Evolutionary conservation across 2,797 vertebrate genomes (phyloP), one percentile per base, ranked within the genome.

Genomic region (Rhynchotus rufescens): DNA sequence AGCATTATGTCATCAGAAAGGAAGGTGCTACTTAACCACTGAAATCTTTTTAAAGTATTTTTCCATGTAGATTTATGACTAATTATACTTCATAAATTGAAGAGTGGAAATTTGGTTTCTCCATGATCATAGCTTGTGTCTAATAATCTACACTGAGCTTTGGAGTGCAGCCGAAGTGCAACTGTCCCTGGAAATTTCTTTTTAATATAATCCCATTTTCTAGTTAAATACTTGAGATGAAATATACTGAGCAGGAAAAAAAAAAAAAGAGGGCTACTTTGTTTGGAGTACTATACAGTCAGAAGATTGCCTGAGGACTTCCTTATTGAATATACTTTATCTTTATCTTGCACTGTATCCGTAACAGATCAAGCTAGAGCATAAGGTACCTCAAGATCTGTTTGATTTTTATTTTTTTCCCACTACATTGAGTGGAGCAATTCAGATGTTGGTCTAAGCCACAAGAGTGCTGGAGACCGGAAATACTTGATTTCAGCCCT

Each of bases 401-500:
- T 95, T 93, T 95, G 64, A 44, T 90, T 93, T 93, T 65, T 52
- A 38, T 61, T 54, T 61, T 73, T 71, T 25, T 22, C 17, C 12
- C 80, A 0, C 67, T 84, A 81, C 88, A 71, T 30, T 75, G 40
- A 65, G 85, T 86, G 90, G 82, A 87, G 52, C 74, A 86, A 89
- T 92, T 90, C 86, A 81, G 90, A 77, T 95, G 92, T 95, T 94
- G n/a, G 86, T 89, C 57, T 93, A 94, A 91, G 80, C 73, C 74
- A 92, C 61, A 88, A 93, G 88, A 82, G 92, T 89, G 88, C 82
- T 84, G 71, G 92, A 94, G 90, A 93, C 82, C 68, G 86, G 96
- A 96, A 96, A 94, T 89, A 94, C 83, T 90, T 89, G 80, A 95
- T 95, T 95, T 95, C 90, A 88, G 80, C 81, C 74, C 88, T 54